These are phyloP conservation scores for Myotis planiceps DNA, from an alignment of 2,797 vertebrate genomes.

Conservation along the genomic window DNA sequence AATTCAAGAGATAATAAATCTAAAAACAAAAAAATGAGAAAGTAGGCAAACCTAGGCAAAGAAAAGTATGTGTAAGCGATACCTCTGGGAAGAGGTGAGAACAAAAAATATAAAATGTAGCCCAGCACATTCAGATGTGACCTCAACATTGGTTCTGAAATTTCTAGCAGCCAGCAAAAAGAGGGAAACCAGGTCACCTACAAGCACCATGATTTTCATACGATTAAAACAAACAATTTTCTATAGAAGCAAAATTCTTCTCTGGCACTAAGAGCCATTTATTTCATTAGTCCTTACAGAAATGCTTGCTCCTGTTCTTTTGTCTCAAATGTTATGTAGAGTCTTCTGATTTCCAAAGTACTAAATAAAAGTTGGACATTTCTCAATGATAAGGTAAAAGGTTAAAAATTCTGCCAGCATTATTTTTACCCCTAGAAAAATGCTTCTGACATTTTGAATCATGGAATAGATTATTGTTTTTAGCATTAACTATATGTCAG, in stretches of 20 bases:
- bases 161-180: neutral
- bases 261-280: neutral
- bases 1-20: too few relatives aligned
- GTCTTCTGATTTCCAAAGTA: neutral
- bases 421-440: conserved; percentile 23
- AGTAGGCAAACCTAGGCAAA: neutral
- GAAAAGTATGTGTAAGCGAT: neutral
- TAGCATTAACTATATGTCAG: neutral
- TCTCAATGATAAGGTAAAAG: neutral
- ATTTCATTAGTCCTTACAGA: neutral
- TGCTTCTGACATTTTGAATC: conserved; percentile 35
- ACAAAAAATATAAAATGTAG: neutral
- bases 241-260: neutral
- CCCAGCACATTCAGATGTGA: neutral
- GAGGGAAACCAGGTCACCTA: neutral
- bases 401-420: neutral
- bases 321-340: neutral
- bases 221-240: neutral
- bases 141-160: neutral
- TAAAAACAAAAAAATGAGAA: neutral
- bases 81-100: neutral
- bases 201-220: neutral
- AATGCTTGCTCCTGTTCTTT: neutral
- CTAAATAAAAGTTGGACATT: neutral
- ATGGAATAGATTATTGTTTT: conserved; percentile 25